Evolutionary conservation across 2,888 invertebrate genomes (phyloP), one percentile per base, ranked within the genome.

Genomic region (Rhorus exstirpatorius): DNA sequence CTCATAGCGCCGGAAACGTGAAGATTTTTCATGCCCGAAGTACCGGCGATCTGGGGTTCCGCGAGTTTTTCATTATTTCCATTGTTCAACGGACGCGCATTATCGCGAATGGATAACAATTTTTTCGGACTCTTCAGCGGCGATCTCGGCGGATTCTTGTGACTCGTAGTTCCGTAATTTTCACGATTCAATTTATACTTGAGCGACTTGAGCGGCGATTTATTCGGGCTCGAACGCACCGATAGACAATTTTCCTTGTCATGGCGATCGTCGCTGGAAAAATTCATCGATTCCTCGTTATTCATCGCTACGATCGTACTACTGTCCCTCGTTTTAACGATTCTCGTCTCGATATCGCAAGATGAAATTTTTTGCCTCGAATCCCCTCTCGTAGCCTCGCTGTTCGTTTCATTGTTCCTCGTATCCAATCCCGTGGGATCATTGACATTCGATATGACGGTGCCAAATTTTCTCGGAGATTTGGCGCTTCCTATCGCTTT

Each of bases 401-500:
- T 78, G 7, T 44, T 72, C 51, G 35, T 31, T 4, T 53, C 80
- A 3, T 21, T 38, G 8, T 46, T 21, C 17, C 10, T 41, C 31
- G 44, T 21, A 17, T 8, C 8, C 12, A 35, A n/a, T 8, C 1
- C 26, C 19, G 58, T 10, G 3, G 85, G 67, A 26, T 77, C 83
- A 78, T 86, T 84, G 7, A 84, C 58, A 72, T 89, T 90, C 21
- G 89, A 89, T 24, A 90, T 86, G 49, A 83, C 88, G 12, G 88
- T 89, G 8, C 89, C 89, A 78, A 90, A 89, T 80, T 87, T 89
- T 70, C 89, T 87, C 14, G 86, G 72, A n/a, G 79, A 60, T 55
- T 74, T 60, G 0, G 60, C 24, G 1, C 53, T 12, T 12, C 6
- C 35, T 7, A 41, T 1, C 12, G 10, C 53, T n/a, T 78, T 38